Conservation (phyloP, 2,113 vertebrate species). For the Cochlearius cochlearius region DNA sequence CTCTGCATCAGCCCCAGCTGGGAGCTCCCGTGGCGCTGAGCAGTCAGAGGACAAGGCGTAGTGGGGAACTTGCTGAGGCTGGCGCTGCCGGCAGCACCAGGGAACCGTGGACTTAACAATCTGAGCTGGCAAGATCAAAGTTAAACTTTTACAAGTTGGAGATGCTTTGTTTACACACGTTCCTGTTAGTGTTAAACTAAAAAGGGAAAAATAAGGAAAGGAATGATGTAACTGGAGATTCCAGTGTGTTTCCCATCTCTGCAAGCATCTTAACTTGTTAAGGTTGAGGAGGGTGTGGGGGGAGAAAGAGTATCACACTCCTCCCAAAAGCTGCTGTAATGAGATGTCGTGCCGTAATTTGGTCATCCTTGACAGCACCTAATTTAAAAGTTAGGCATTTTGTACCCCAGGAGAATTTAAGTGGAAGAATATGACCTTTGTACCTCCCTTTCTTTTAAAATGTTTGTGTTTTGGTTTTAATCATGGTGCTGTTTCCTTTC, state of each 20-base stretch:
- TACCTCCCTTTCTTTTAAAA: neutral
- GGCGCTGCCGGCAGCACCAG: accelerated
- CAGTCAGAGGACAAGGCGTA: neutral
- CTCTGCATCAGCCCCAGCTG: neutral
- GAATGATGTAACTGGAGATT: neutral
- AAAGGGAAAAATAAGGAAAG: neutral
- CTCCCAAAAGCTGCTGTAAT: neutral
- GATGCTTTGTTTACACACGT: neutral
- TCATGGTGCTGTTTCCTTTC: neutral
- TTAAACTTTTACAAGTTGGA: neutral
- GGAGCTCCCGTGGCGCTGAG: neutral
- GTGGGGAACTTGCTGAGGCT: neutral
- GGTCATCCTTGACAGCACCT: neutral
- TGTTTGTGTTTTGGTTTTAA: neutral
- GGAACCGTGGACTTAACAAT: neutral
- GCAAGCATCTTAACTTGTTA: neutral
- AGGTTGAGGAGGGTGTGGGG: neutral
- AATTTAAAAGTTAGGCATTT: neutral
- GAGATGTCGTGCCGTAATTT: neutral
- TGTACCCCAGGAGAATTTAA: neutral
- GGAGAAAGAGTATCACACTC: neutral
- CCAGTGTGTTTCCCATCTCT: neutral
- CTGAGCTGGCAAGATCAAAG: neutral
- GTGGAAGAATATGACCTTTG: neutral
- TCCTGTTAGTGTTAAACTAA: neutral